Evolutionary conservation across 2,888 invertebrate genomes (phyloP), one percentile per base, ranked within the genome.

Genomic region (Parnassius mnemosyne): DNA sequence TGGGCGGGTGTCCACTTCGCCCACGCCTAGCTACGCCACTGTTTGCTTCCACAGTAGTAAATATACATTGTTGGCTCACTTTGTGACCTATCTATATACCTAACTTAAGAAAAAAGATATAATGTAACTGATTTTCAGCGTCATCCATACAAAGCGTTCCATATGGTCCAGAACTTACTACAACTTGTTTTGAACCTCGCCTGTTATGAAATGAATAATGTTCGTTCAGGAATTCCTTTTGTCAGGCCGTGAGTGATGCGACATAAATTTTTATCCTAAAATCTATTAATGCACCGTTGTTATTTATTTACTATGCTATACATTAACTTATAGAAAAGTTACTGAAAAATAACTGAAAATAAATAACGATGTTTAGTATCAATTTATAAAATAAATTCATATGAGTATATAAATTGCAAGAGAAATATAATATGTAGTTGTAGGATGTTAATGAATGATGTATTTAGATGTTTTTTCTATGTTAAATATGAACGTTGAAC

Each of bases 141-240:
- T 49, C 53, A 60, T 59, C 49, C 47, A 20, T 56, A 10, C 63
- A 56, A 63, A 60, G 60, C 53, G 43, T 60, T 60, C 60, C 56
- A 63, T 63, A 60, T 63, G 56, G 25, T 63, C 56, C 60, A 20
- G 44, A n/a, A 46, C 58, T 61, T 67, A 69, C 67, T 71, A 72
- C 68, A 65, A 69, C 70, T 81, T 84, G 80, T 76, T 77, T 87
- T 84, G 74, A 76, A 80, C 81, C 80, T 85, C 82, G 81, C 81
- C 80, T 81, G 78, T 80, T 54, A 34, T 41, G 81, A 79, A 79
- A 77, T 77, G 75, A 78, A 72, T 81, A 77, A 76, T 71, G 72
- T 80, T 80, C 77, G 81, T 80, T 77, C 78, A 82, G 79, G 81
- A 83, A 81, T 81, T 81, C 77, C 76, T 74, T 59, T 56, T 13